Evolutionary conservation across 1,140 invertebrate species (phyloP).

Genomic region (Halictus rubicundus): DNA sequence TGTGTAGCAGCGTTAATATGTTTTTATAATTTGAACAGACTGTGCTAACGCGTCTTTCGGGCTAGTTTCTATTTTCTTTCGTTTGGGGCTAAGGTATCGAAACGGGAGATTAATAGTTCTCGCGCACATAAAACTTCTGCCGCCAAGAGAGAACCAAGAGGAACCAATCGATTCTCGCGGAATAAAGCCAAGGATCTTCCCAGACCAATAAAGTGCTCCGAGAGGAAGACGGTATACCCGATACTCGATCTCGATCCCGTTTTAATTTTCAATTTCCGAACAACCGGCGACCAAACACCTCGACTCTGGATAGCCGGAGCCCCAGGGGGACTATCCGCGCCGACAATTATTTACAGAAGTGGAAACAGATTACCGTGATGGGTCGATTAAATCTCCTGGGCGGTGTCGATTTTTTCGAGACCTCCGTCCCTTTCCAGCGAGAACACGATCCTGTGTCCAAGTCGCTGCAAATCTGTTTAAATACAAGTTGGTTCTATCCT

Average conservation of each 20-base stretch:
- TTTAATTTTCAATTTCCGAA: conserved; percentile 24
- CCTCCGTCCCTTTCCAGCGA: no score
- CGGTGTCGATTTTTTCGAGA: not conserved
- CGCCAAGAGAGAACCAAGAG: not conserved
- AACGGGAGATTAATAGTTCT: not conserved
- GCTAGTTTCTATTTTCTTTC: not conserved
- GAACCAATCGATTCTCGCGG: not conserved
- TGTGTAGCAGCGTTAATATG: no score
- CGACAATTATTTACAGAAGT: conserved; percentile 22
- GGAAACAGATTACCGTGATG: conserved; percentile 18
- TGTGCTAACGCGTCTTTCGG: no score
- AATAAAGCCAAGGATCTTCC: not conserved
- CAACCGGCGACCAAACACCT: not conserved
- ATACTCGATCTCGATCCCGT: not conserved
- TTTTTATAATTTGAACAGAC: no score
- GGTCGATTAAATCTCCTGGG: conserved; percentile 4
- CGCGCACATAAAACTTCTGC: not conserved
- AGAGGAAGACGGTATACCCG: not conserved
- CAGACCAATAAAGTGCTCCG: no score
- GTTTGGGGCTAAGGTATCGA: no score
- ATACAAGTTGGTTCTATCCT: no score
- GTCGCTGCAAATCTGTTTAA: no score
- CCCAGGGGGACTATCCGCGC: not conserved
- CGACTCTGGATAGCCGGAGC: not conserved
- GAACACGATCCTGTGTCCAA: no score